Conservation (phyloP, 2,113 vertebrate species). For the Ursus arctos region DNA sequence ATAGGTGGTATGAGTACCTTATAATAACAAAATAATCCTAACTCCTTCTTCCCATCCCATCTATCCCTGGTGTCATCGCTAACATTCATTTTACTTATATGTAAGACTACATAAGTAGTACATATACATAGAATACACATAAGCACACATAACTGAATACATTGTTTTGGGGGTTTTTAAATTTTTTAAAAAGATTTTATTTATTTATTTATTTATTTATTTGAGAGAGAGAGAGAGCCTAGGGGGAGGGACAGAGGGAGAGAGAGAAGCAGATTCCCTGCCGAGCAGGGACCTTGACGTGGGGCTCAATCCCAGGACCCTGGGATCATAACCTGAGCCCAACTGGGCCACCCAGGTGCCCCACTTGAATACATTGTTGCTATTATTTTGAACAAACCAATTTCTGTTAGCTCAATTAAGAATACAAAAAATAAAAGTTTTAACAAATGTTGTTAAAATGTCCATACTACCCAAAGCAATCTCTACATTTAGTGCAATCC, state of each 20-base stretch:
- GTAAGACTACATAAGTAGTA: not conserved
- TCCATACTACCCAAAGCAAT: not conserved
- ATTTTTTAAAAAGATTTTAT: not conserved
- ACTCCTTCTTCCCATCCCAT: not conserved
- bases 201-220: not conserved
- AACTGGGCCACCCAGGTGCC: not conserved
- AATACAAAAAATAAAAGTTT: not conserved
- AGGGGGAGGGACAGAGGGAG: not conserved
- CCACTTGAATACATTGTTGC: not conserved
- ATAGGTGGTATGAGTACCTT: not conserved
- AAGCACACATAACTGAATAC: not conserved
- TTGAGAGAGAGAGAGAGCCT: not conserved
- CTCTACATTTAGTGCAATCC: not conserved
- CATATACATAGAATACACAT: not conserved
- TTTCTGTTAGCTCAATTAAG: not conserved
- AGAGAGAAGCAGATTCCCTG: not conserved
- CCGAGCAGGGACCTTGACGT: not conserved
- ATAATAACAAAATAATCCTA: not conserved
- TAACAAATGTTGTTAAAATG: not conserved
- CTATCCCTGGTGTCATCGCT: not conserved
- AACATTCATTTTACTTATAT: not conserved
- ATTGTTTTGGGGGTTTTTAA: not conserved
- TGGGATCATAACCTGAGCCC: not conserved
- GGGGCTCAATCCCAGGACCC: not conserved
- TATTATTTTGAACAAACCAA: not conserved